phyloP scores from a whole-genome alignment of 2,888 invertebrate genomes.

The Epirrita christyi region DNA sequence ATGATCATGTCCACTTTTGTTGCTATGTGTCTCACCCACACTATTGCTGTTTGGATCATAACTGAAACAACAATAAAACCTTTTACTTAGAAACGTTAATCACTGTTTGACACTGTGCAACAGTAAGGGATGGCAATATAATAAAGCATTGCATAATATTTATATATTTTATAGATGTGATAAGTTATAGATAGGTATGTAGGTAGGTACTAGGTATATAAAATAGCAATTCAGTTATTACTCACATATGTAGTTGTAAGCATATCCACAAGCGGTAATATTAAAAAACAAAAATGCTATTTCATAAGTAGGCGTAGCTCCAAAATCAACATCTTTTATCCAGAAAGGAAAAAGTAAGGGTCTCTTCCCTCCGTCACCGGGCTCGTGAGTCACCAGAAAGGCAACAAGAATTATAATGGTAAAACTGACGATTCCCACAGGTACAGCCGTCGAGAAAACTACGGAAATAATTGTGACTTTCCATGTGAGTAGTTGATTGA shows the following conservation, averaged over 20 bases:
- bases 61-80: slow-evolving; percentile 43
- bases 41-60: slow-evolving; percentile 61
- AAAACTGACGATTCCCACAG: slow-evolving; percentile 43
- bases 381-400: slow-evolving; percentile 42
- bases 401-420: slow-evolving; percentile 42
- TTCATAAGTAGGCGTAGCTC: slow-evolving; percentile 57
- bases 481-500: slow-evolving; percentile 57
- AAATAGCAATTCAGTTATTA: slow-evolving; percentile 22
- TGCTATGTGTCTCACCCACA: slow-evolving; percentile 67
- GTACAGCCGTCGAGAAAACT: slow-evolving; percentile 40
- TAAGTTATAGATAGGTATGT: too few species aligned
- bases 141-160: too few species aligned
- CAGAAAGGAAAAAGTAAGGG: slow-evolving; percentile 62
- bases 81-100: too few species aligned
- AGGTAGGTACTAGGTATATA: too few species aligned
- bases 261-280: slow-evolving; percentile 42
- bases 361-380: slow-evolving; percentile 43
- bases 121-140: too few species aligned
- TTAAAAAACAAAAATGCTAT: slow-evolving; percentile 50
- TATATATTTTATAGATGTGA: too few species aligned
- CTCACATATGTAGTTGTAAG: slow-evolving; percentile 60
- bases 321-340: slow-evolving; percentile 52
- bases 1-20: slow-evolving; percentile 63
- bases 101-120: too few species aligned
- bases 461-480: slow-evolving; percentile 48